Base-by-base conservation (phyloP, 2,113 vertebrate species). In the Nerophis ophidion region DNA sequence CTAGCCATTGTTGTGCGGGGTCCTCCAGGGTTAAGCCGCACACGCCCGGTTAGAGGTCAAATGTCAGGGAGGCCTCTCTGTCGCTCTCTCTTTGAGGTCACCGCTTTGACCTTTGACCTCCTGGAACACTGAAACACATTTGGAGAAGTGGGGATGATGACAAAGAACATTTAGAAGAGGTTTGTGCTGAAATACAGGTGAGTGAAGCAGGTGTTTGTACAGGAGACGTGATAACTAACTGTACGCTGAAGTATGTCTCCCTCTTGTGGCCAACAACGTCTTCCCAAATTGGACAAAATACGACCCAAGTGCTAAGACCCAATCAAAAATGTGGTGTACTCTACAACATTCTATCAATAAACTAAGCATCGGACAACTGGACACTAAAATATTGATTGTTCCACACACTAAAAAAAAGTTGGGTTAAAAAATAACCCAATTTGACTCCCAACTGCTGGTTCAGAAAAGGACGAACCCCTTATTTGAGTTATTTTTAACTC, bases 111-210 rank as follows among this genome's bases (percentile, higher is more conserved):
- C 91, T 89, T 84, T 93, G 89, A 93, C 92, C 92, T 88, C n/a
- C 83, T 44, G 87, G 90, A 89, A 89, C 91, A 90, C 92, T 65
- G 83, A 87, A 92, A 93, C 91, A 95, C 93, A 95, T 92, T 92
- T 86, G 85, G 85, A 86, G 87, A 79, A 75, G 36, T 89, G 14
- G 36, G 45, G 35, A 48, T 36, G 63, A 19, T 42, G 51, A 17
- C 16, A 55, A 59, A 44, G 60, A 14, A 46, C 58, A 36, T 47
- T 48, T 40, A 33, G 35, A 14, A 10, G 26, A 44, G 9, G 10
- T 57, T 19, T 44, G 55, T 8, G 16, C 4, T 7, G 14, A 0
- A 33, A 45, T 14, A 19, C 55, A 42, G 17, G 9, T 40, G 36
- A 57, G 38, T 11, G 8, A 17, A 16, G 55, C 11, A 55, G 36